Evolutionary conservation across 2,113 vertebrate genomes (phyloP).

Genomic region (Alligator sinensis): DNA sequence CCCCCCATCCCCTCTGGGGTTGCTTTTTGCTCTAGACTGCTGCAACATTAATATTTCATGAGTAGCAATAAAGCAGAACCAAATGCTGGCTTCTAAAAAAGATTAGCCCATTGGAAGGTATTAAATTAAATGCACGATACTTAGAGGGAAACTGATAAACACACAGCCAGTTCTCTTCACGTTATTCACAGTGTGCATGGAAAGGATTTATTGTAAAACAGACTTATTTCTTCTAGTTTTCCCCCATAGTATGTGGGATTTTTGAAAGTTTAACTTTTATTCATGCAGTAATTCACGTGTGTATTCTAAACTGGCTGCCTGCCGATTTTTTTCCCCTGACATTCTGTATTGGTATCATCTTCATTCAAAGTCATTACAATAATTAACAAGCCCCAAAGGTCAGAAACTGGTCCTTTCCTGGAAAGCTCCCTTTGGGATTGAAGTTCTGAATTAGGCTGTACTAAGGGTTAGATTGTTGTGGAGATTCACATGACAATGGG

Average conservation of each 20-base stretch:
- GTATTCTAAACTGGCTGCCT: slow-evolving; percentile 60
- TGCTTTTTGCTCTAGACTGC: not conserved
- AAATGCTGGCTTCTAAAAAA: slow-evolving; percentile 1
- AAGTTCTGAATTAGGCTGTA: not conserved
- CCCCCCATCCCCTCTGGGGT: not conserved
- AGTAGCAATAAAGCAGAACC: not conserved
- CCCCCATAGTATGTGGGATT: slow-evolving; percentile 26
- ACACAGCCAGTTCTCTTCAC: not conserved
- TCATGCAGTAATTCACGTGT: slow-evolving; percentile 31
- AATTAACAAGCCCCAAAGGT: not conserved
- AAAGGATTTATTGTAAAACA: slow-evolving; percentile 44
- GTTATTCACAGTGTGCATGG: not conserved
- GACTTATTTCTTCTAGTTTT: slow-evolving; percentile 51
- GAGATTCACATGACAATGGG: not conserved
- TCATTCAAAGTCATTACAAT: slow-evolving; percentile 62
- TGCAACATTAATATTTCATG: slow-evolving; percentile 32
- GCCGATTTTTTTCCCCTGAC: slow-evolving; percentile 40
- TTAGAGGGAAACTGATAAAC: slow-evolving; percentile 47
- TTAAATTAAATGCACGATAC: not conserved
- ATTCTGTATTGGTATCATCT: slow-evolving; percentile 59
- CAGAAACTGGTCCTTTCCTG: not conserved
- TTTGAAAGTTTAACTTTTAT: slow-evolving; percentile 65
- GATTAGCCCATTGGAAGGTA: not conserved
- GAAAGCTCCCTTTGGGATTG: not conserved
- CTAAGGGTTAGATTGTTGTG: not conserved